phyloP scores from a whole-genome alignment of 2,888 invertebrate species.

The Dryocosmus kuriphilus region DNA sequence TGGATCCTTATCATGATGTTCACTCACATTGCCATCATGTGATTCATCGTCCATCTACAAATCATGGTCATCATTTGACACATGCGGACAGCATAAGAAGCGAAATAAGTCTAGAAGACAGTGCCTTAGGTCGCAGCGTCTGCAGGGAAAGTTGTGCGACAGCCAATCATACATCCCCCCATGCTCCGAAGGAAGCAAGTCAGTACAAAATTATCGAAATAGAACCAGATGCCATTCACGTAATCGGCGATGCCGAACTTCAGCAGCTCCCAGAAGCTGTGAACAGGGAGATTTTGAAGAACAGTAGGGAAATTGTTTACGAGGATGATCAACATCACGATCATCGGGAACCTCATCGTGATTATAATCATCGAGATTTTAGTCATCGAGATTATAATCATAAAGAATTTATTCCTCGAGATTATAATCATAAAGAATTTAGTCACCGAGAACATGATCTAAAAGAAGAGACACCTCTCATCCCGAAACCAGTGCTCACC shows the following conservation, averaged over 20 bases:
- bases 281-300: conserved; percentile 67
- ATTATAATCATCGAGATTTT: neutral
- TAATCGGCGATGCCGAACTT: conserved; percentile 64
- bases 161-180: conserved; percentile 8
- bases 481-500: conserved; percentile 17
- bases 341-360: neutral
- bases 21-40: conserved; percentile 52
- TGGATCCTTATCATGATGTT: conserved; percentile 57
- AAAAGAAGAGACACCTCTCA: conserved; percentile 19
- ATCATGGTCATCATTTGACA: conserved; percentile 47
- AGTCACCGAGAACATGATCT: neutral
- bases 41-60: conserved; percentile 46
- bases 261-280: conserved; percentile 68
- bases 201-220: conserved; percentile 62
- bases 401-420: neutral
- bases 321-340: conserved; percentile 57
- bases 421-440: conserved; percentile 1
- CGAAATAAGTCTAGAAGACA: conserved; percentile 66
- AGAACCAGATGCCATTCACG: conserved; percentile 67
- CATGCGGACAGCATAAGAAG: conserved; percentile 63
- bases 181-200: conserved; percentile 38
- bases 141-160: conserved; percentile 56
- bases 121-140: conserved; percentile 49
- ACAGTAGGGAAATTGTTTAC: conserved; percentile 67
- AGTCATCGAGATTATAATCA: conserved; percentile 9